These are phyloP conservation scores for Odocoileus virginianus DNA, from an alignment of 2,113 vertebrate species.

Conservation along the genomic window DNA sequence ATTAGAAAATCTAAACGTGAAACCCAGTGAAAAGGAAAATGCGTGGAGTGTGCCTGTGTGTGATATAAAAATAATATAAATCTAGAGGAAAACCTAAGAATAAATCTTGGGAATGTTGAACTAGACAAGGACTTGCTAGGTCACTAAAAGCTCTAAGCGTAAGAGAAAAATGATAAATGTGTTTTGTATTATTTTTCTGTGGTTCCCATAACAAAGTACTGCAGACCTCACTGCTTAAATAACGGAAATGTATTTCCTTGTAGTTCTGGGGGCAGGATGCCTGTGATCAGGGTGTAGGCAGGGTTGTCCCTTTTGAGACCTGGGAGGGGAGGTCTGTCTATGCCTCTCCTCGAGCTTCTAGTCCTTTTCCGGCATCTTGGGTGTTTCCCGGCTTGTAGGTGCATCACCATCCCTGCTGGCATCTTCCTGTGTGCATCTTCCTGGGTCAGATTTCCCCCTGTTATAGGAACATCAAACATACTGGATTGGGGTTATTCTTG, in stretches of 20 bases:
- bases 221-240: not conserved
- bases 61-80: constrained; percentile 10
- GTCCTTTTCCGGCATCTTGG: not conserved
- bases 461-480: not conserved
- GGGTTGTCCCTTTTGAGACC: not conserved
- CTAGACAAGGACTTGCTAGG: not conserved
- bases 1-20: constrained; percentile 6
- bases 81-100: not conserved
- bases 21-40: not conserved
- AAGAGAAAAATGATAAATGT: not conserved
- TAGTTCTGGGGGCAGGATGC: not conserved
- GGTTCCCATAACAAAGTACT: not conserved
- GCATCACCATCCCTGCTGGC: not conserved
- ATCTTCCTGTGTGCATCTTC: not conserved
- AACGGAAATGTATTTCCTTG: not conserved
- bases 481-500: not conserved
- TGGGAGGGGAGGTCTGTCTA: not conserved
- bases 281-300: not conserved
- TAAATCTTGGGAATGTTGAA: constrained; percentile 28
- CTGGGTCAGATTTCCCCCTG: not conserved
- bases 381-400: not conserved
- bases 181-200: not conserved
- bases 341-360: not conserved
- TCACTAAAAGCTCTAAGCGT: not conserved
- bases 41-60: not conserved